Evolutionary conservation across 2,888 invertebrate species (phyloP).

Genomic region (Aphidoletes aphidimyza): DNA sequence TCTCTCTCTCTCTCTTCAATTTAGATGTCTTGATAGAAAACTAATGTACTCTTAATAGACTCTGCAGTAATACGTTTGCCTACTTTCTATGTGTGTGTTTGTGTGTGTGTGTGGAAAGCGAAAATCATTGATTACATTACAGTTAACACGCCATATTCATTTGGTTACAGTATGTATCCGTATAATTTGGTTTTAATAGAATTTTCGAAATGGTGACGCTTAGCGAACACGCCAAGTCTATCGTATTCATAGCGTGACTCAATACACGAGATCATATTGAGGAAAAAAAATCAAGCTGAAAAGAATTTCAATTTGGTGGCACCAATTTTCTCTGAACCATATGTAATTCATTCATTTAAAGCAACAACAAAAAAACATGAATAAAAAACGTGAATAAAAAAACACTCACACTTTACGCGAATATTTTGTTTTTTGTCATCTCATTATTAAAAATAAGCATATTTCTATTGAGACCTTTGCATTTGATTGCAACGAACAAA

Average conservation of each 20-base stretch:
- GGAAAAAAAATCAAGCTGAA: too few species aligned
- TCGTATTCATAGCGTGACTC: too few species aligned
- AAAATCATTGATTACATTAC: constrained; percentile 35
- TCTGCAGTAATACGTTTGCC: not conserved
- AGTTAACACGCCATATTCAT: constrained; percentile 17
- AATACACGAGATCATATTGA: too few species aligned
- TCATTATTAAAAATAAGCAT: not conserved
- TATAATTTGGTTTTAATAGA: constrained; percentile 15
- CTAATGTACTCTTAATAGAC: not conserved
- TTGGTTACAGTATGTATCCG: not conserved
- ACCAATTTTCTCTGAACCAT: too few species aligned
- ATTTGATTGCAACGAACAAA: constrained; percentile 21
- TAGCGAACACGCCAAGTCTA: not conserved
- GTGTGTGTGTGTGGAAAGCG: not conserved
- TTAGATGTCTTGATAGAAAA: not conserved
- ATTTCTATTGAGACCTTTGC: constrained; percentile 13
- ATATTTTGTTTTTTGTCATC: not conserved
- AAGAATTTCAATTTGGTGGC: not conserved
- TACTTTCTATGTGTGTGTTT: too few species aligned
- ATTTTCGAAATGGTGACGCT: constrained; percentile 9
- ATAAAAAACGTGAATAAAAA: not conserved
- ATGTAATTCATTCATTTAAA: too few species aligned
- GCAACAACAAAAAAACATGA: too few species aligned
- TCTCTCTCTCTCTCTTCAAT: not conserved
- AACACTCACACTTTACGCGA: not conserved